Conservation (phyloP, 2,888 invertebrate genomes). For the Lordiphosa fenestrarum region DNA sequence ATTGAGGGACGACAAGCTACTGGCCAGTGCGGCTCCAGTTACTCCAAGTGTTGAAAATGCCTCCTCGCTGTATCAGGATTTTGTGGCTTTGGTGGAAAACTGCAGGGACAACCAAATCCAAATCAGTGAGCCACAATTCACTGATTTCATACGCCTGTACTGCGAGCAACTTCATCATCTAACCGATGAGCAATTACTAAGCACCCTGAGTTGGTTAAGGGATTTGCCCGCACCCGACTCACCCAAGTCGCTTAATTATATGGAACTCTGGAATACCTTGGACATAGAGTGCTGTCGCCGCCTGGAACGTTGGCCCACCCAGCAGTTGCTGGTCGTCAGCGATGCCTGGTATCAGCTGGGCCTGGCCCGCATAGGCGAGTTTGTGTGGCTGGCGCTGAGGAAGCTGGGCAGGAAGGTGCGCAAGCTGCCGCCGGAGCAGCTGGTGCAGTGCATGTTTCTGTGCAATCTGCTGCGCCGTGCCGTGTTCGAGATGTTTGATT, state of each 20-base stretch:
- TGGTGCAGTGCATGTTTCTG: constrained; percentile 86
- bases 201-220: constrained; percentile 81
- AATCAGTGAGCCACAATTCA: constrained; percentile 69
- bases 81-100: constrained; percentile 56
- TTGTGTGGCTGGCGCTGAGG: constrained; percentile 81
- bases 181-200: constrained; percentile 82
- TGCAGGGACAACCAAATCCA: constrained; percentile 51
- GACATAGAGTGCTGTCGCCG: constrained; percentile 84
- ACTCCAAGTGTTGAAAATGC: constrained; percentile 27
- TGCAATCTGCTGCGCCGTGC: constrained; percentile 83
- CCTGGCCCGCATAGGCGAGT: constrained; percentile 82
- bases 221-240: constrained; percentile 82
- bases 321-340: constrained; percentile 83
- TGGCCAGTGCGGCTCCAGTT: neutral
- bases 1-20: constrained; percentile 25
- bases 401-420: constrained; percentile 83
- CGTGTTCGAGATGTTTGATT: constrained; percentile 84
- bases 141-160: constrained; percentile 57
- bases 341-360: constrained; percentile 85
- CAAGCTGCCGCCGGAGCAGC: constrained; percentile 83
- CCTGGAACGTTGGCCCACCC: constrained; percentile 81
- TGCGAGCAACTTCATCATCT: constrained; percentile 82
- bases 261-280: constrained; percentile 85
- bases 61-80: constrained; percentile 51
- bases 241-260: constrained; percentile 83